These are phyloP conservation scores for Chydorus sphaericus DNA, from an alignment of 2,888 invertebrate genomes.

Conservation along the genomic window DNA sequence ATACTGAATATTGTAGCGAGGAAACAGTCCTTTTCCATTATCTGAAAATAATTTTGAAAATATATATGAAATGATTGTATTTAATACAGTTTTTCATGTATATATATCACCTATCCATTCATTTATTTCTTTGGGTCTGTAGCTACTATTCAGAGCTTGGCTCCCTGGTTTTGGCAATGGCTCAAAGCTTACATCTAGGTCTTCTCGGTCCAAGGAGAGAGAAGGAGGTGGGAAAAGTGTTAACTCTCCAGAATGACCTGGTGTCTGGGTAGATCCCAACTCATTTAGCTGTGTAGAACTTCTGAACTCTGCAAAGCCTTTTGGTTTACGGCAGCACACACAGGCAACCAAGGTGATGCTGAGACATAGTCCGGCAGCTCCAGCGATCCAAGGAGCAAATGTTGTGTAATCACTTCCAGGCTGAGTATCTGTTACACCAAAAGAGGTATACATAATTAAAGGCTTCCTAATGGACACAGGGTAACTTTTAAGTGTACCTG, in stretches of 20 bases:
- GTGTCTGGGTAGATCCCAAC: not conserved
- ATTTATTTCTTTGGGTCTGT: constrained; percentile 5
- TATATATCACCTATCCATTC: constrained; percentile 6
- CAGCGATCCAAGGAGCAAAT: not conserved
- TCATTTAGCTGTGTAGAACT: not conserved
- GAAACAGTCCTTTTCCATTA: constrained; percentile 32
- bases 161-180: not conserved
- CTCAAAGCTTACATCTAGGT: constrained; percentile 8
- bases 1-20: constrained; percentile 61
- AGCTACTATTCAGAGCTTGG: not conserved
- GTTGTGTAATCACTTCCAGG: not conserved
- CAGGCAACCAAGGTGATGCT: not conserved
- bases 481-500: no score
- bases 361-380: not conserved
- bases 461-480: no score
- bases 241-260: constrained; percentile 3
- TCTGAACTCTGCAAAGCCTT: constrained; percentile 6
- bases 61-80: no score
- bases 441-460: no score
- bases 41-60: not conserved
- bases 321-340: not conserved
- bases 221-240: constrained; percentile 9
- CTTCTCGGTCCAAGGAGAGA: not conserved
- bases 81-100: not conserved
- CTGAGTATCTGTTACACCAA: constrained; percentile 3